Percentiles rank a stretch among this genome's conserved stretches.
These are phyloP conservation scores for Eucriotettix oculatus DNA, from an alignment of 2,888 invertebrate genomes.

Conservation along the genomic window DNA sequence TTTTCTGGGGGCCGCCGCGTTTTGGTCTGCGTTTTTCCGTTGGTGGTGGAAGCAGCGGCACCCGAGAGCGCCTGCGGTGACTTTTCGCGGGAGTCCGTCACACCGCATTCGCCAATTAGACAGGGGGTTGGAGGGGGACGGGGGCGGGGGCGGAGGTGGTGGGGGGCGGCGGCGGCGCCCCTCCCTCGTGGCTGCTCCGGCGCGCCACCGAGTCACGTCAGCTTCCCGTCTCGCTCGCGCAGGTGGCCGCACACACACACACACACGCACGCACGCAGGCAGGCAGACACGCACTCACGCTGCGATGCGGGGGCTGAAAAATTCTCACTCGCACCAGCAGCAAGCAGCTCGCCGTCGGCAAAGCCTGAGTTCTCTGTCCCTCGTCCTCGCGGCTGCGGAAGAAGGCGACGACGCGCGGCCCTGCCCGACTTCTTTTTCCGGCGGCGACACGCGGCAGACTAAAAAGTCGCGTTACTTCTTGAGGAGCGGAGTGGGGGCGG, in stretches of 20 bases:
- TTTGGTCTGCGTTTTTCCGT: background rate
- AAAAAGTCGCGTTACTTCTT: background rate
- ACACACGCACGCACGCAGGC: background rate
- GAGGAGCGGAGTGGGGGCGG: slow-evolving; percentile 2
- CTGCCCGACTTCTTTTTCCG: background rate
- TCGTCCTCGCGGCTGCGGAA: background rate
- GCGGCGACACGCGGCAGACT: background rate
- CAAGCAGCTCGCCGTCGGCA: background rate
- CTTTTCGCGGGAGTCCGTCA: slow-evolving; percentile 12
- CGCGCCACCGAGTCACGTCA: slow-evolving; percentile 1
- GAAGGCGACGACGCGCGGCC: background rate
- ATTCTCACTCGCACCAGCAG: background rate
- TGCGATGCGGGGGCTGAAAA: background rate
- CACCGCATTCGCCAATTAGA: slow-evolving; percentile 16
- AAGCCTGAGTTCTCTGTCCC: background rate
- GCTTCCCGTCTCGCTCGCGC: background rate
- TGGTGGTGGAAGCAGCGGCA: background rate
- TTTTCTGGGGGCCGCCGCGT: background rate
- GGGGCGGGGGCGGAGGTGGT: slow-evolving; percentile 3
- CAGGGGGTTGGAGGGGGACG: slow-evolving; percentile 6
- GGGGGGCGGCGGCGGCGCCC: slow-evolving; percentile 1
- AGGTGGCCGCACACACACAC: background rate
- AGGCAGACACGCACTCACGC: background rate
- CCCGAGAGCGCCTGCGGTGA: slow-evolving; percentile 2
- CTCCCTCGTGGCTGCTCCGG: slow-evolving; percentile 1